Evolutionary conservation across 1,140 invertebrate genomes (phyloP).

Genomic region (Aphaenogaster rudis): DNA sequence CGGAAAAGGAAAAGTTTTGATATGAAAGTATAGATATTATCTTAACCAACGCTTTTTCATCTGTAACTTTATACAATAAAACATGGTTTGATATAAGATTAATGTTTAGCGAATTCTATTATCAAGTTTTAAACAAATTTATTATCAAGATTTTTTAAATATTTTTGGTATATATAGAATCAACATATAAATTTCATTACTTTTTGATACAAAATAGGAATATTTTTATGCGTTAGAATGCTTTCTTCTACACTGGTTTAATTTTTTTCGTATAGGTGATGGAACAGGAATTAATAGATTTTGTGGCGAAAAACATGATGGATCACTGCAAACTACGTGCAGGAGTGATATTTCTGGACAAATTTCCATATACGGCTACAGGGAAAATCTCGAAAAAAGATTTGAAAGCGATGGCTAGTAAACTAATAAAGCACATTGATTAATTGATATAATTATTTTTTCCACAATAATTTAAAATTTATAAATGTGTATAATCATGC

Average conservation of each 20-base stretch:
- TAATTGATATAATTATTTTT: not conserved
- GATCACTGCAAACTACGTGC: conserved; percentile 81
- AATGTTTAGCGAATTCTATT: too few relatives aligned
- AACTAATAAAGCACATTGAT: not conserved
- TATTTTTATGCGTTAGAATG: not conserved
- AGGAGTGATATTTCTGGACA: conserved; percentile 85
- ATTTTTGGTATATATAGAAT: too few relatives aligned
- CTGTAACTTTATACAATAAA: not conserved
- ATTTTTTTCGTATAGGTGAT: conserved; percentile 66
- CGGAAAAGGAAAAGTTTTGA: not conserved
- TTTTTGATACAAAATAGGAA: not conserved
- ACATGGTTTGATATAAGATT: too few relatives aligned
- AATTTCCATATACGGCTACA: conserved; percentile 85
- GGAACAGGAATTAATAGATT: conserved; percentile 72
- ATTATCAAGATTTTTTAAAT: too few relatives aligned
- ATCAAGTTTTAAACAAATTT: too few relatives aligned
- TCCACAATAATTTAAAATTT: not conserved
- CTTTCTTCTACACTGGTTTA: not conserved
- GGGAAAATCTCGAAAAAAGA: conserved; percentile 85
- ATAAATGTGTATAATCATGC: not conserved
- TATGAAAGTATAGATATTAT: not conserved
- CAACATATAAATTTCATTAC: too few relatives aligned
- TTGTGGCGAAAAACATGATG: conserved; percentile 65
- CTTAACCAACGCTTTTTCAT: not conserved
- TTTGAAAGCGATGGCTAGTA: conserved; percentile 55